Conservation (phyloP, 2,888 invertebrate species). For the Harpalus rufipes region DNA sequence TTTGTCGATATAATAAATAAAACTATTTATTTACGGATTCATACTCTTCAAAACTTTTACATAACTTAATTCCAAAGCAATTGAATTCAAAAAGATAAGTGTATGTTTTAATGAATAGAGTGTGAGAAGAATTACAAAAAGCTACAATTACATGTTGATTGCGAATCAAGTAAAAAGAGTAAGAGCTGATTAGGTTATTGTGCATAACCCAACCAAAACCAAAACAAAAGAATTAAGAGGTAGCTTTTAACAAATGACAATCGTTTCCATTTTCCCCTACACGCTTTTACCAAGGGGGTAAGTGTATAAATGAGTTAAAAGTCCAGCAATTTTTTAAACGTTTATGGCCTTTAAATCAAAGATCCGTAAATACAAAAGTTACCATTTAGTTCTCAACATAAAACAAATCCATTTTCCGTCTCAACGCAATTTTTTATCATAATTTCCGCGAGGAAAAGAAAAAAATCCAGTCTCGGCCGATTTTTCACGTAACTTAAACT, state of each 20-base stretch:
- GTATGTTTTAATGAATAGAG: background rate
- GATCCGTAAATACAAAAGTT: constrained; percentile 35
- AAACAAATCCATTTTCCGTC: constrained; percentile 48
- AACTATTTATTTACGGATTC: no score
- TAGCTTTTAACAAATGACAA: constrained; percentile 30
- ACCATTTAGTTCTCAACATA: constrained; percentile 31
- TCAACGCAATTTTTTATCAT: constrained; percentile 54
- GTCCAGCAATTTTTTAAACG: constrained; percentile 4
- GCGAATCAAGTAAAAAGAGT: background rate
- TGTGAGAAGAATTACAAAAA: background rate
- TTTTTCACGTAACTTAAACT: constrained; percentile 64
- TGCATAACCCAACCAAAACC: constrained; percentile 18
- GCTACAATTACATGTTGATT: constrained; percentile 1
- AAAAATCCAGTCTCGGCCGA: constrained; percentile 33
- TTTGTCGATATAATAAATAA: no score
- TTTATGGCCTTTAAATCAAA: constrained; percentile 16
- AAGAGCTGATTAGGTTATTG: constrained; percentile 33
- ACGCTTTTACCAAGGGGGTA: background rate
- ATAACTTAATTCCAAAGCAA: background rate
- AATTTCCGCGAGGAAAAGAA: constrained; percentile 44
- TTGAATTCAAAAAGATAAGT: background rate
- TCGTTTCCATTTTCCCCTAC: constrained; percentile 24
- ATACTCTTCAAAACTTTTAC: background rate
- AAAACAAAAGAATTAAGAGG: constrained; percentile 41
- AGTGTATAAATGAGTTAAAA: constrained; percentile 26